These are phyloP conservation scores for Rhea americana DNA, from an alignment of 2,113 vertebrate genomes.

Conservation along the genomic window DNA sequence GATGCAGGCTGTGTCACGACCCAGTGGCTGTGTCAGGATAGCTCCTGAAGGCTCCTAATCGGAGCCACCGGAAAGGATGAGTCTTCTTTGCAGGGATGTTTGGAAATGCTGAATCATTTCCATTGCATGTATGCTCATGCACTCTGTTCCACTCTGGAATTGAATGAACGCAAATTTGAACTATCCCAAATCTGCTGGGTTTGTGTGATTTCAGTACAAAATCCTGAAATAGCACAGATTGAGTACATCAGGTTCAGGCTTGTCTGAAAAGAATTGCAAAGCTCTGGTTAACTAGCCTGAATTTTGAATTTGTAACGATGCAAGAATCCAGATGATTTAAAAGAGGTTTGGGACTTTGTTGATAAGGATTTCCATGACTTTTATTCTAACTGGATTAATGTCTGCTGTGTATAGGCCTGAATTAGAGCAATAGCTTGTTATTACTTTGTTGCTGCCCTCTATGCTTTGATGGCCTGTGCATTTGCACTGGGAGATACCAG, in stretches of 20 bases:
- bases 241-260: neutral
- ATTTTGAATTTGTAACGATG: neutral
- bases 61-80: neutral
- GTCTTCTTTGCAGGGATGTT: neutral
- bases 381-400: neutral
- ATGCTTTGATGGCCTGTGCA: too few relatives aligned
- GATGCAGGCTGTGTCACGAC: accelerated
- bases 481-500: neutral
- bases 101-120: neutral
- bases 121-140: neutral
- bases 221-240: accelerated
- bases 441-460: neutral
- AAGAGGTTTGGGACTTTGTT: neutral
- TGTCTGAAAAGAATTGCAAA: neutral
- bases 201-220: neutral
- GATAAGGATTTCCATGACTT: neutral
- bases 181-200: neutral
- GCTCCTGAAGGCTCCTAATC: neutral
- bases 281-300: neutral
- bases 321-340: neutral
- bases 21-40: neutral
- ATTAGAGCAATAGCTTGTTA: neutral
- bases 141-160: neutral
- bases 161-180: neutral
- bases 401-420: neutral